These are phyloP conservation scores for Malurus elegans DNA, from an alignment of 2,113 vertebrate species.

Conservation along the genomic window DNA sequence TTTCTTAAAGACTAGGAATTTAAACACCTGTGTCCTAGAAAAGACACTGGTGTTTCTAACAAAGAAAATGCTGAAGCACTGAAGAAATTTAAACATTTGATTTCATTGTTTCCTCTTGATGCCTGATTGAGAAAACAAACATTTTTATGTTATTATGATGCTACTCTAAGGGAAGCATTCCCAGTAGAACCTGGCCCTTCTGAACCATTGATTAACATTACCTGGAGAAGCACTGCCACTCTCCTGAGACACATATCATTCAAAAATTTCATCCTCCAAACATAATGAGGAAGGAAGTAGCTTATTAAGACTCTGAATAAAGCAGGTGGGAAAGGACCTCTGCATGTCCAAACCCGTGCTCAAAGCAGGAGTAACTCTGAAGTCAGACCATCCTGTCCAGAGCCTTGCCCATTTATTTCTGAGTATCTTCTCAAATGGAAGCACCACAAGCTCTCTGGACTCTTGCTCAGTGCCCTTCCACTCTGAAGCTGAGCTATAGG, in stretches of 20 bases:
- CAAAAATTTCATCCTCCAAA: background rate
- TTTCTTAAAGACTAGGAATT: background rate
- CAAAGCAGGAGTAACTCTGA: background rate
- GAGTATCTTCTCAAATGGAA: background rate
- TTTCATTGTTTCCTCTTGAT: slow-evolving; percentile 32
- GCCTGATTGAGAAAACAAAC: background rate
- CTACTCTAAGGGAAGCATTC: background rate
- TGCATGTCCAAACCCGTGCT: background rate
- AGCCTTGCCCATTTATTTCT: background rate
- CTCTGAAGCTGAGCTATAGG: background rate
- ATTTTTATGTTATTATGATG: background rate
- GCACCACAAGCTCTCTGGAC: background rate
- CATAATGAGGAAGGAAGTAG: background rate
- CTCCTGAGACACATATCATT: background rate
- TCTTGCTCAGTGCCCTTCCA: background rate
- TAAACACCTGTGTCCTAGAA: background rate
- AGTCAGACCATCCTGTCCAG: background rate
- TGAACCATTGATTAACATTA: background rate
- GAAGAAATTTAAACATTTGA: slow-evolving; percentile 21
- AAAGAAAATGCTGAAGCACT: background rate
- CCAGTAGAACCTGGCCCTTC: background rate
- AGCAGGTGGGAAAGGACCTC: background rate
- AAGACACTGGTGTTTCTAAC: background rate
- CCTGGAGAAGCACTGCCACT: background rate
- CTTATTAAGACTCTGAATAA: background rate